Percentiles rank a stretch among this genome's conserved stretches.
phyloP scores from a whole-genome alignment of 2,113 vertebrate species.

The Rhinoptilus africanus region DNA sequence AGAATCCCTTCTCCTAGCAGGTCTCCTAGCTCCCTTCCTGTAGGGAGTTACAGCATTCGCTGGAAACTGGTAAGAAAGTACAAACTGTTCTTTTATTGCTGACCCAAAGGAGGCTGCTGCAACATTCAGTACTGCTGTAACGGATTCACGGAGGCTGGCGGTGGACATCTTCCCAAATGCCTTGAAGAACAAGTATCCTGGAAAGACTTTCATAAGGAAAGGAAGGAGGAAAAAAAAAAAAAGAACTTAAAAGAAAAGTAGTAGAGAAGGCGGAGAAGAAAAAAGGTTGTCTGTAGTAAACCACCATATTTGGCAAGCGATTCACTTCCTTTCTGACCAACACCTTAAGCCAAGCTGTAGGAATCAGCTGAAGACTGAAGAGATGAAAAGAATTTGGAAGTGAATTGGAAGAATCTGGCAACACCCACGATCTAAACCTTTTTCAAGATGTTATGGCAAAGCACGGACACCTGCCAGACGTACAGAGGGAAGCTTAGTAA shows the following conservation, averaged over 20 bases:
- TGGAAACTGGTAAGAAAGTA: neutral
- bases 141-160: neutral
- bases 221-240: too few species aligned
- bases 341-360: neutral
- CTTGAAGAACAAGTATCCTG: neutral
- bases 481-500: neutral
- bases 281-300: neutral
- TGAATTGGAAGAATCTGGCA: neutral
- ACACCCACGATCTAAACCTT: neutral
- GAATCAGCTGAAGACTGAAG: neutral
- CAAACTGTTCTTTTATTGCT: neutral
- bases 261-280: neutral
- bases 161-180: neutral
- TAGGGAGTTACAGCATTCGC: neutral
- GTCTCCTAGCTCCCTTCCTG: neutral
- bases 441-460: neutral
- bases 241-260: neutral
- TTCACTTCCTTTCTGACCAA: neutral
- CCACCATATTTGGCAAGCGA: fast-evolving
- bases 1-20: neutral
- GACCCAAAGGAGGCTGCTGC: neutral
- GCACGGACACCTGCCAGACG: neutral
- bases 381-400: neutral
- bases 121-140: neutral
- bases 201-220: neutral